phyloP scores from a whole-genome alignment of 2,113 vertebrate genomes.

The Scophthalmus maximus region DNA sequence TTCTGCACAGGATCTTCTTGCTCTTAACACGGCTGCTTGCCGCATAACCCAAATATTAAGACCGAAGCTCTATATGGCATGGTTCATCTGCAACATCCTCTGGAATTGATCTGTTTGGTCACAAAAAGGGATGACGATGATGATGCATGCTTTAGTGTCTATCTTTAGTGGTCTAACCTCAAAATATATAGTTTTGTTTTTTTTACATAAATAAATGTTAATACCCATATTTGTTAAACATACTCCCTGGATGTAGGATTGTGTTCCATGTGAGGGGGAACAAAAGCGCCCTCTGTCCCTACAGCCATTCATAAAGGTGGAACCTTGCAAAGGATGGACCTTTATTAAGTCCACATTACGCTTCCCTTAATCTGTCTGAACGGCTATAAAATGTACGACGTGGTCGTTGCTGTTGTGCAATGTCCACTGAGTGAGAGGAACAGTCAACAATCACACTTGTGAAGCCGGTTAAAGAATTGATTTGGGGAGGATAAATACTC shows the following conservation, averaged over 20 bases:
- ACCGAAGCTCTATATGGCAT: not conserved
- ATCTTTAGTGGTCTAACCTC: too few relatives aligned
- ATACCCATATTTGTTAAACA: too few relatives aligned
- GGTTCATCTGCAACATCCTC: not conserved
- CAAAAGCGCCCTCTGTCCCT: not conserved
- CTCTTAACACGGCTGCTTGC: slow-evolving; percentile 5
- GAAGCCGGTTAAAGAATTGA: not conserved
- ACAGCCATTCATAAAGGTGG: not conserved
- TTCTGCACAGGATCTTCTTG: not conserved
- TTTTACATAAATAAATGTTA: too few relatives aligned
- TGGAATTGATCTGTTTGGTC: not conserved
- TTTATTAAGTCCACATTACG: not conserved
- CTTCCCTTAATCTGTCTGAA: slow-evolving; percentile 5
- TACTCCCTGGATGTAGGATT: too few relatives aligned
- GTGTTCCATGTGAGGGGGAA: not conserved
- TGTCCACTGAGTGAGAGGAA: not conserved
- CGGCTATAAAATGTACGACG: not conserved
- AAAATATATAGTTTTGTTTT: too few relatives aligned
- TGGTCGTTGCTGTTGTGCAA: slow-evolving; percentile 2
- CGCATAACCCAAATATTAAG: slow-evolving; percentile 6
- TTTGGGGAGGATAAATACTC: not conserved
- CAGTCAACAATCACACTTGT: not conserved
- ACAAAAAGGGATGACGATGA: too few relatives aligned
- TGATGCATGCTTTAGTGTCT: too few relatives aligned
- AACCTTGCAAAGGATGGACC: not conserved